Percentiles rank a stretch among this genome's conserved stretches.
Evolutionary conservation across 1,140 invertebrate species (phyloP).

Genomic region (Drosophila teissieri): DNA sequence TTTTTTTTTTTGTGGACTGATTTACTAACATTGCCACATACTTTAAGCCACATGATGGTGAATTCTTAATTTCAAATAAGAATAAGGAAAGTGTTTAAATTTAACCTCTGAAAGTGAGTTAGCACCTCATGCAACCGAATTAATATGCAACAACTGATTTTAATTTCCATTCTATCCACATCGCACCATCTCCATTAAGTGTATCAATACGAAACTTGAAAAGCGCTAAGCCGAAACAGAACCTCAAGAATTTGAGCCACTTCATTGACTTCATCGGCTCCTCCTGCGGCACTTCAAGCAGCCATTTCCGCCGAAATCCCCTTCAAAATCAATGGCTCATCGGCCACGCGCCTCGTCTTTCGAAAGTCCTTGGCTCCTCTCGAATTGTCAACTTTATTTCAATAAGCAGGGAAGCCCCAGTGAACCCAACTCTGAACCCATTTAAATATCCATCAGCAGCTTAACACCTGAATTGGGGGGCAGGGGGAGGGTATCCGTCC

Average conservation of each 20-base stretch:
- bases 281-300: slow-evolving; percentile 7
- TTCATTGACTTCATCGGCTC: slow-evolving; percentile 15
- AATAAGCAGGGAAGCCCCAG: slow-evolving; percentile 22
- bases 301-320: slow-evolving; percentile 39
- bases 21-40: too few relatives aligned
- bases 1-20: too few relatives aligned
- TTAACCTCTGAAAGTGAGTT: background rate
- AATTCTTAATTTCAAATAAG: too few relatives aligned
- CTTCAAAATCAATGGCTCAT: slow-evolving; percentile 37
- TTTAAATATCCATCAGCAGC: slow-evolving; percentile 68
- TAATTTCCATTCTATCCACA: slow-evolving; percentile 1
- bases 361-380: background rate
- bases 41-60: background rate
- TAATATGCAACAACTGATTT: slow-evolving; percentile 24
- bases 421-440: slow-evolving; percentile 40
- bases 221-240: slow-evolving; percentile 14
- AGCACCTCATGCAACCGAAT: slow-evolving; percentile 1
- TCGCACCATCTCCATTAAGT: slow-evolving; percentile 26
- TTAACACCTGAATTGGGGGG: slow-evolving; percentile 59
- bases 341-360: slow-evolving; percentile 10
- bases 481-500: background rate
- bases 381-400: slow-evolving; percentile 58
- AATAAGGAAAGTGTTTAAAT: background rate
- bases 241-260: slow-evolving; percentile 13
- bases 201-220: slow-evolving; percentile 25